These are phyloP conservation scores for Imbricaverruca yamaguchii DNA, from an alignment of 2,888 invertebrate species.

Conservation along the genomic window DNA sequence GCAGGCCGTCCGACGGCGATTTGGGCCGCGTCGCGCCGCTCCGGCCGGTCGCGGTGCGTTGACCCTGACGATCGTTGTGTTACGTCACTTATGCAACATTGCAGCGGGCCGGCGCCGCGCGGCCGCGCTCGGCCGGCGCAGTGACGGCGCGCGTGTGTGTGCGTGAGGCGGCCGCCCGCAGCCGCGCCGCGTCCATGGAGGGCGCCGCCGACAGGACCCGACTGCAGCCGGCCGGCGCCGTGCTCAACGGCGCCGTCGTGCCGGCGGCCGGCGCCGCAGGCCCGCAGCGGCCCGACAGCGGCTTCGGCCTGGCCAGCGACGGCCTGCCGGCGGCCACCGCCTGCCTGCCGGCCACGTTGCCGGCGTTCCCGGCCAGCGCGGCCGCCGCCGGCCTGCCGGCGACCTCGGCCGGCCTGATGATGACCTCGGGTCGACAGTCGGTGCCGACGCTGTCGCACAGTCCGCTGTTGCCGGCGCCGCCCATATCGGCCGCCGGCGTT, in stretches of 20 bases:
- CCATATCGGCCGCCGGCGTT: not conserved
- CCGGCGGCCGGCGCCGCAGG: not conserved
- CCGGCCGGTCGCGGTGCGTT: not conserved
- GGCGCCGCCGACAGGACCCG: not conserved
- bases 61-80: not conserved
- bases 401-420: not conserved
- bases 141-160: not conserved
- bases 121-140: not conserved
- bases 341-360: not conserved
- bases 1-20: not conserved
- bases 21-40: not conserved
- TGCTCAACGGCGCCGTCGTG: not conserved
- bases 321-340: not conserved
- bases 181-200: not conserved
- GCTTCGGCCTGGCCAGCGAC: not conserved
- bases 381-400: not conserved
- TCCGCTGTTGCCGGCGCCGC: not conserved
- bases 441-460: not conserved
- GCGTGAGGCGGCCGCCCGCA: not conserved
- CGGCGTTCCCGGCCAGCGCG: not conserved
- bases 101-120: not conserved
- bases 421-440: not conserved
- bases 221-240: not conserved
- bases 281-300: not conserved
- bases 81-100: conserved; percentile 22